Percentiles rank a stretch among this genome's conserved stretches.
Conservation (phyloP, 2,113 vertebrate species). For the human (Homo sapiens) region DNA sequence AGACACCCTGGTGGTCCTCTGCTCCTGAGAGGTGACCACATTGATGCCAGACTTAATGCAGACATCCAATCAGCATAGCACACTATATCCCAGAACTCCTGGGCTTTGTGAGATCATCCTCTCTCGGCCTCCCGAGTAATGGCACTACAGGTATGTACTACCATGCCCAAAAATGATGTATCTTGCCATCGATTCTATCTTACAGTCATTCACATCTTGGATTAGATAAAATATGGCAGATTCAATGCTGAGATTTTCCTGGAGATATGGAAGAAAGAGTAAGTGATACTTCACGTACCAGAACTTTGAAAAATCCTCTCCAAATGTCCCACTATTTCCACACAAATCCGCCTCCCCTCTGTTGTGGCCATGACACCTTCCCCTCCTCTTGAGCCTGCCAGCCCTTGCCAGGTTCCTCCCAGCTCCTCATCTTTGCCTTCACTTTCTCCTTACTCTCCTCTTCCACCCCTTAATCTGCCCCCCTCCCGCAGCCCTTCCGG, state of each 20-base stretch:
- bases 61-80: background rate
- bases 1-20: background rate
- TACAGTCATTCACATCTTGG: background rate
- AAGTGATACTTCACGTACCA: background rate
- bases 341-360: background rate
- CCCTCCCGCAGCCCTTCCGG: background rate
- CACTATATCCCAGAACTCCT: background rate
- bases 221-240: background rate
- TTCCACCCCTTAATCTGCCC: background rate
- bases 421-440: too few relatives aligned
- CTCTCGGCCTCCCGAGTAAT: background rate
- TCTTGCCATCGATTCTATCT: background rate
- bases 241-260: background rate
- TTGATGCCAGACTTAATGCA: background rate
- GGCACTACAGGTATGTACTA: background rate
- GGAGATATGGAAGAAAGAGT: background rate
- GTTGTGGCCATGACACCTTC: background rate
- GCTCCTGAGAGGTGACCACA: background rate
- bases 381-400: background rate
- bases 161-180: background rate
- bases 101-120: background rate
- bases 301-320: constrained; percentile 23
- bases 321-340: background rate
- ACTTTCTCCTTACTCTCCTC: background rate
- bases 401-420: background rate